Conservation (phyloP, 2,797 vertebrate species). For the Heliangelus exortis region DNA sequence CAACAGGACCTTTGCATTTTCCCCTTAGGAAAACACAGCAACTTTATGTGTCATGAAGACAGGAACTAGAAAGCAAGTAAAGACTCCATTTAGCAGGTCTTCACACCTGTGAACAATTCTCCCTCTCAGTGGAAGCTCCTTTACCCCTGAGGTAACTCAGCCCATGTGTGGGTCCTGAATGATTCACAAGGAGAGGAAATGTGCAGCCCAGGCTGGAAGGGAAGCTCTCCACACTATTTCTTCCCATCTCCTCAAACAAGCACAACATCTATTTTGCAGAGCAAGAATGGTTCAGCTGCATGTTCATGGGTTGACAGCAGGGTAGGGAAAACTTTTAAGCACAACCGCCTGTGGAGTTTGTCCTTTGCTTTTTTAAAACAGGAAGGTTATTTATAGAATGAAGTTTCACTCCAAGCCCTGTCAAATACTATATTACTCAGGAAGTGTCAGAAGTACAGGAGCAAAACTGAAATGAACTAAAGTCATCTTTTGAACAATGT, state of each 20-base stretch:
- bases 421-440: slow-evolving; percentile 18
- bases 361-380: neutral
- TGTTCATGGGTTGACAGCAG: neutral
- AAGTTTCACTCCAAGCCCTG: slow-evolving; percentile 51
- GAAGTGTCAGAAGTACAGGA: neutral
- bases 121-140: neutral
- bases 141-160: neutral
- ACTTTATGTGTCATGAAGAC: neutral
- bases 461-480: slow-evolving; percentile 32
- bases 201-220: fast-evolving
- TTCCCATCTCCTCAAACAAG: neutral
- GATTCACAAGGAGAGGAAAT: neutral
- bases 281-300: neutral
- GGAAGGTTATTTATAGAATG: slow-evolving; percentile 38
- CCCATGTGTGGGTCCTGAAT: neutral
- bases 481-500: slow-evolving; percentile 20
- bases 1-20: neutral
- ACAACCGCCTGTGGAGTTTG: neutral
- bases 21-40: neutral
- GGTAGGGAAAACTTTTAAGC: neutral
- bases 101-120: neutral
- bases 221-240: neutral
- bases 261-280: neutral
- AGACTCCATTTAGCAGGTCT: neutral
- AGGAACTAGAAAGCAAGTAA: neutral